phyloP scores from a whole-genome alignment of 2,797 vertebrate species.

The Paedocypris micromegethes region DNA sequence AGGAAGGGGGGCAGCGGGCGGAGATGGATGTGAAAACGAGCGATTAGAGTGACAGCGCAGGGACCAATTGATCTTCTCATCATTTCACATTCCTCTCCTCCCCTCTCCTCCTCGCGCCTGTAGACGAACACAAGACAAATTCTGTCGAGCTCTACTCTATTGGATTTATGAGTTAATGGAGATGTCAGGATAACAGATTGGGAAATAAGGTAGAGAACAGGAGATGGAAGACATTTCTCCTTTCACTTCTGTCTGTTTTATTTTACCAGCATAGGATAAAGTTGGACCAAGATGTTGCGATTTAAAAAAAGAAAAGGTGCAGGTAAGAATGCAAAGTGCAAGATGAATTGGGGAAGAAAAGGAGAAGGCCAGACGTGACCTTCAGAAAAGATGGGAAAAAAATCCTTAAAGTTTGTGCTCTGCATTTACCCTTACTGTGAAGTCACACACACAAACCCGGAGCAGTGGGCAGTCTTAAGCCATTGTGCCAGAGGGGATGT shows the following conservation, averaged over 20 bases:
- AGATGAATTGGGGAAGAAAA: too few species aligned
- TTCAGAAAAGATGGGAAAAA: too few species aligned
- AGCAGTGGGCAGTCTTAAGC: too few species aligned
- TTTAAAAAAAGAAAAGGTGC: neutral
- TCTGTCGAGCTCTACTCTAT: slow-evolving; percentile 76
- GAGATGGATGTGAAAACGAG: slow-evolving; percentile 76
- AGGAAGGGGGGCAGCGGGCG: slow-evolving; percentile 19
- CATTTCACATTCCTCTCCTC: slow-evolving; percentile 49
- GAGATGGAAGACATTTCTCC: slow-evolving; percentile 57
- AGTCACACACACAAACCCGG: too few species aligned
- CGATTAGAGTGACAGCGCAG: slow-evolving; percentile 68
- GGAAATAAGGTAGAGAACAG: slow-evolving; percentile 52
- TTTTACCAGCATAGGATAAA: slow-evolving; percentile 39
- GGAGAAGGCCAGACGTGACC: too few species aligned
- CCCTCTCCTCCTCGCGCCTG: slow-evolving; percentile 41
- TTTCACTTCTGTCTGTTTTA: slow-evolving; percentile 43
- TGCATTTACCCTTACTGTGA: too few species aligned
- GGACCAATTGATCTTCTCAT: slow-evolving; percentile 68
- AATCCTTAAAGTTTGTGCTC: too few species aligned
- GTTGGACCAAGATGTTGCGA: neutral
- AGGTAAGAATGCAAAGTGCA: too few species aligned
- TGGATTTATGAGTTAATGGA: slow-evolving; percentile 80
- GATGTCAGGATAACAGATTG: slow-evolving; percentile 63
- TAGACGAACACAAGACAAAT: slow-evolving; percentile 64
- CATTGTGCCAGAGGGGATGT: too few species aligned